These are phyloP conservation scores for Pantherophis vulpinus DNA, from an alignment of 2,797 vertebrate genomes.

Conservation along the genomic window DNA sequence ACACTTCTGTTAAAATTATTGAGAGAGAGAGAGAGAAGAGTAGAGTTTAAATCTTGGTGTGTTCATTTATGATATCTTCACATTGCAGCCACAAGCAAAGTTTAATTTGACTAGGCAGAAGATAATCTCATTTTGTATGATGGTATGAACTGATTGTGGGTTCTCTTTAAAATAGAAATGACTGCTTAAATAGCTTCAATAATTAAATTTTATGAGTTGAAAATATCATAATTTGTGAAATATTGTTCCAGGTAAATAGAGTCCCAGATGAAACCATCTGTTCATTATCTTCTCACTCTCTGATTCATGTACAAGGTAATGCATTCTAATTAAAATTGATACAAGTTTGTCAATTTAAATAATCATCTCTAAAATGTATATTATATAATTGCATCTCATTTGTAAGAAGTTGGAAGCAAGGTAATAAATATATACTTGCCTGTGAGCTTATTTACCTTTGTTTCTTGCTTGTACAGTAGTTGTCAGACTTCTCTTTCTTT, in stretches of 20 bases:
- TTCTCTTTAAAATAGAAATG: neutral
- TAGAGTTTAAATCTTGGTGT: neutral
- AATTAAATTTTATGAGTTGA: neutral
- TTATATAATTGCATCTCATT: neutral
- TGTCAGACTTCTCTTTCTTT: neutral
- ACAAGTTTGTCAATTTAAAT: neutral
- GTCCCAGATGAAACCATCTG: neutral
- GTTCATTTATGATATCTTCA: neutral
- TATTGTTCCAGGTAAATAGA: neutral
- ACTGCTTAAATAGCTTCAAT: neutral
- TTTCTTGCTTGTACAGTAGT: neutral
- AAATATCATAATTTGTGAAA: neutral
- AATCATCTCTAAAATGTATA: neutral
- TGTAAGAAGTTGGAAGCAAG: neutral
- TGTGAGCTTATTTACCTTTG: no score
- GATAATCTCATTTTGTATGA: neutral
- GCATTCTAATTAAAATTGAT: neutral
- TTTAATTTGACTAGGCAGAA: neutral
- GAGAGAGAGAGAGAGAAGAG: no score
- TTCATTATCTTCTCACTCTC: neutral
- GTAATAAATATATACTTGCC: neutral
- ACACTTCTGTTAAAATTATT: neutral
- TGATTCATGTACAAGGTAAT: neutral
- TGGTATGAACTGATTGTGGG: neutral
- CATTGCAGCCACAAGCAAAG: neutral